phyloP scores from a whole-genome alignment of 2,888 invertebrate genomes.

The Cephus pygmeus region DNA sequence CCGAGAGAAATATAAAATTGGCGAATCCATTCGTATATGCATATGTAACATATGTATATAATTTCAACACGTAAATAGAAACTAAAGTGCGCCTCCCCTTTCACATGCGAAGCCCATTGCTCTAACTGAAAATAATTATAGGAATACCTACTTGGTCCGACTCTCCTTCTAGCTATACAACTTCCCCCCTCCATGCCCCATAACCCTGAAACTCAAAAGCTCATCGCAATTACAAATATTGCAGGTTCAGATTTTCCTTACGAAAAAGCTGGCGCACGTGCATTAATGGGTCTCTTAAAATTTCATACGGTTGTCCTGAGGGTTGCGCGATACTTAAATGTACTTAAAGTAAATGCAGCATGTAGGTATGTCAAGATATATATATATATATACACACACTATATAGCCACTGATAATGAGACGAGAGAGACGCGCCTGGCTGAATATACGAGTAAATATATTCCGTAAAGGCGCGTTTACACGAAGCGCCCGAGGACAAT shows the following conservation, averaged over 20 bases:
- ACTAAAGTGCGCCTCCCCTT: conserved; percentile 4
- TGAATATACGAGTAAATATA: background rate
- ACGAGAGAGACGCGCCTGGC: background rate
- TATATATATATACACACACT: no score
- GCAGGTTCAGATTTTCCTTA: conserved; percentile 10
- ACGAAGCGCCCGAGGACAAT: background rate
- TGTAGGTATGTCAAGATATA: background rate
- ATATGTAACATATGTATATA: background rate
- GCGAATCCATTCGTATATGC: no score
- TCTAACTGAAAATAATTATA: conserved; percentile 39
- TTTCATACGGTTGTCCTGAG: background rate
- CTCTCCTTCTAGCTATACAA: conserved; percentile 11
- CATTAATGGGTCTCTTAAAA: background rate
- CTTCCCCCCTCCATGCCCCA: background rate
- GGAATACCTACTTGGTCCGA: conserved; percentile 25
- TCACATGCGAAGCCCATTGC: conserved; percentile 12
- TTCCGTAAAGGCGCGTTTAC: background rate
- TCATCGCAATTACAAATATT: conserved; percentile 44
- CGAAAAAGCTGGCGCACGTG: background rate
- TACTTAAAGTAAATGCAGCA: background rate
- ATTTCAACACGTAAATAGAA: background rate
- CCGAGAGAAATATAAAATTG: background rate
- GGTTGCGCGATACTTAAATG: background rate
- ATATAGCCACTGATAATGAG: background rate
- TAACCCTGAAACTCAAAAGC: background rate